phyloP scores from a whole-genome alignment of 2,888 invertebrate species.

The Dicycla oo region DNA sequence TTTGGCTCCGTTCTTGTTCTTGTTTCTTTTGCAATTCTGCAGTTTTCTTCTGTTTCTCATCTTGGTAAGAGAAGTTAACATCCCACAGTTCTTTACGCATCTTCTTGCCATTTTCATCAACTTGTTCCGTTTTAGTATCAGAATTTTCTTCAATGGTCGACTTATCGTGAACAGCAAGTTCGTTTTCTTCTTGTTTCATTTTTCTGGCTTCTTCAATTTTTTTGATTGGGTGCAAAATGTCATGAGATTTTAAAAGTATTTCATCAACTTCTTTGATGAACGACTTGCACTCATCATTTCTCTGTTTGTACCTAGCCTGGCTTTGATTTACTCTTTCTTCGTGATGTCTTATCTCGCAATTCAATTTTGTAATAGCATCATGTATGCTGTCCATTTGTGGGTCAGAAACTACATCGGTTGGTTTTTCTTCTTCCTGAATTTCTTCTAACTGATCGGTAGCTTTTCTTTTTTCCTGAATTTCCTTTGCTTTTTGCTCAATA shows the following conservation, averaged over 20 bases:
- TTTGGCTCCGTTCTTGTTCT: conserved; percentile 77
- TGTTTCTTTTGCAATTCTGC: conserved; percentile 72
- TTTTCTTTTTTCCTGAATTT: conserved; percentile 23
- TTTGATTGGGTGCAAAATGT: conserved; percentile 79
- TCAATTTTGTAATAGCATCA: conserved; percentile 80
- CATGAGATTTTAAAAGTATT: conserved; percentile 80
- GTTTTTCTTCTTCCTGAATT: conserved; percentile 22
- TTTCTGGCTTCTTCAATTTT: conserved; percentile 29
- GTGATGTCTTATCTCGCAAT: conserved; percentile 81
- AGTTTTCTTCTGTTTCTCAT: conserved; percentile 70
- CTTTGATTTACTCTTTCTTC: conserved; percentile 83
- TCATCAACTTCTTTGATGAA: conserved; percentile 86
- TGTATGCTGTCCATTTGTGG: conserved; percentile 83
- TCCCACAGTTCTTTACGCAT: conserved; percentile 79
- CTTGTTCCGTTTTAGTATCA: neutral
- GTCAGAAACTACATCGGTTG: conserved; percentile 69
- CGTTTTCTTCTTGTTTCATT: conserved; percentile 34
- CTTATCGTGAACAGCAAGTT: conserved; percentile 8
- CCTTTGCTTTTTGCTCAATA: conserved; percentile 47
- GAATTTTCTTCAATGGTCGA: conserved; percentile 5
- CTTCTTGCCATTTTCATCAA: conserved; percentile 59
- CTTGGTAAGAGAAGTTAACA: conserved; percentile 70
- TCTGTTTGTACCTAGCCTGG: conserved; percentile 78
- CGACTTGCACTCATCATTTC: conserved; percentile 82
- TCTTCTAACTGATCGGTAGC: conserved; percentile 15